Percentiles rank a stretch among this genome's conserved stretches.
These are phyloP conservation scores for Gryllus bimaculatus DNA, from an alignment of 1,140 invertebrate species.

Conservation along the genomic window DNA sequence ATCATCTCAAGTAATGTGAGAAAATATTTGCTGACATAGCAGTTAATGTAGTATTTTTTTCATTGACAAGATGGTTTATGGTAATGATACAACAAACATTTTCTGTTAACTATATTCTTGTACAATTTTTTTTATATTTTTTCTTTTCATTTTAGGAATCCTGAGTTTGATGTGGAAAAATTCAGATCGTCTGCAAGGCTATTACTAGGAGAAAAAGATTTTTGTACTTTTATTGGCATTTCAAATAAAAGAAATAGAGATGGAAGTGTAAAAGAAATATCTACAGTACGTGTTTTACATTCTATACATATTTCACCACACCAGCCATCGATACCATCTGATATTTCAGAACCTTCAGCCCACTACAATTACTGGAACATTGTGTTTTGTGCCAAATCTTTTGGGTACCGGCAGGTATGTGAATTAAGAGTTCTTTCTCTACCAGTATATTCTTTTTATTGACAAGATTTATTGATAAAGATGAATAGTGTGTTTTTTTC, in stretches of 20 bases:
- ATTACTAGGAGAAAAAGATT: conserved; percentile 55
- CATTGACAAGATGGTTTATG: too few relatives aligned
- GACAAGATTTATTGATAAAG: too few relatives aligned
- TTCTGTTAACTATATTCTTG: too few relatives aligned
- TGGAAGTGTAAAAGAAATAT: conserved; percentile 31
- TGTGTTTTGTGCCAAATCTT: conserved; percentile 47
- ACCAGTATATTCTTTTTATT: neutral
- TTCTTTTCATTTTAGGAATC: conserved; percentile 33
- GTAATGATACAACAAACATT: too few relatives aligned
- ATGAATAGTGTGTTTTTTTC: too few relatives aligned
- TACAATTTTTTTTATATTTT: too few relatives aligned
- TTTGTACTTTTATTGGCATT: conserved; percentile 49
- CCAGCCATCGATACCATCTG: conserved; percentile 25
- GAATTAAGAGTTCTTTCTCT: conserved; percentile 11
- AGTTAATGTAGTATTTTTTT: too few relatives aligned
- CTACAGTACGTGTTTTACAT: conserved; percentile 29
- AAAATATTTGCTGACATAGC: too few relatives aligned
- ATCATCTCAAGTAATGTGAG: too few relatives aligned
- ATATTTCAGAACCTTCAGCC: conserved; percentile 26
- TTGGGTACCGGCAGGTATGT: conserved; percentile 9
- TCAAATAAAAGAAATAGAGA: conserved; percentile 27
- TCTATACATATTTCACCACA: conserved; percentile 27
- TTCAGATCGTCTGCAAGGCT: conserved; percentile 42
- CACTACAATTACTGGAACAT: conserved; percentile 55
- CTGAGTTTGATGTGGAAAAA: conserved; percentile 47